Conservation (phyloP, 2,797 vertebrate genomes). For the Lutjanus campechanus region DNA sequence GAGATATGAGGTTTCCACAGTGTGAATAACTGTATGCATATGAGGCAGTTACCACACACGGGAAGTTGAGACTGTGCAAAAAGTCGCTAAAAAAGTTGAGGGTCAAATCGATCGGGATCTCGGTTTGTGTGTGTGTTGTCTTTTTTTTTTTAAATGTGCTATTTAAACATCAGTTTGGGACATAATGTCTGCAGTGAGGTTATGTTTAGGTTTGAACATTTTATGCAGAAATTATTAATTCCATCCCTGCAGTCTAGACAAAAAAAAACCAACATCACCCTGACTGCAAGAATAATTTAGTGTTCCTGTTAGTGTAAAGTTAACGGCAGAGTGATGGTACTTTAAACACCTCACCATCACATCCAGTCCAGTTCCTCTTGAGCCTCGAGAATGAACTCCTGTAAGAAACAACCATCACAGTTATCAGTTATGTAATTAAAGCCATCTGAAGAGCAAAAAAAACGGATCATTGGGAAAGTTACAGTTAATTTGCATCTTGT, state of each 20-base stretch:
- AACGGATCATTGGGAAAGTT: too few relatives aligned
- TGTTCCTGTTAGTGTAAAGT: background rate
- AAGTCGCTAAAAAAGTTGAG: constrained; percentile 27
- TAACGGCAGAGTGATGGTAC: background rate
- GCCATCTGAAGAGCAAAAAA: too few relatives aligned
- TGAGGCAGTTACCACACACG: background rate
- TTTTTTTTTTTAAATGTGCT: background rate
- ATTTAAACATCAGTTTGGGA: constrained; percentile 7
- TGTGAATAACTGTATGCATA: background rate
- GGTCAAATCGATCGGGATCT: constrained; percentile 24
- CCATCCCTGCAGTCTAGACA: background rate
- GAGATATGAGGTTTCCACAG: constrained; percentile 20
- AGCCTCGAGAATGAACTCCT: too few relatives aligned
- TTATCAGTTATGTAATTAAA: too few relatives aligned
- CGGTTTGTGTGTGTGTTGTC: background rate
- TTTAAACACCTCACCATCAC: background rate
- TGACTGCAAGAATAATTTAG: background rate
- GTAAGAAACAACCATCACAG: too few relatives aligned
- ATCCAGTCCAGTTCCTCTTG: too few relatives aligned
- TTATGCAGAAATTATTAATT: background rate
- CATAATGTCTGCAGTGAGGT: constrained; percentile 18
- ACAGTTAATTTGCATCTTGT: too few relatives aligned
- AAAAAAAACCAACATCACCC: background rate
- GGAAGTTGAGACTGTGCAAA: constrained; percentile 4
- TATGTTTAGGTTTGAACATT: background rate